Base-by-base conservation (phyloP, 2,113 vertebrate genomes). In the Amphilophus citrinellus region DNA sequence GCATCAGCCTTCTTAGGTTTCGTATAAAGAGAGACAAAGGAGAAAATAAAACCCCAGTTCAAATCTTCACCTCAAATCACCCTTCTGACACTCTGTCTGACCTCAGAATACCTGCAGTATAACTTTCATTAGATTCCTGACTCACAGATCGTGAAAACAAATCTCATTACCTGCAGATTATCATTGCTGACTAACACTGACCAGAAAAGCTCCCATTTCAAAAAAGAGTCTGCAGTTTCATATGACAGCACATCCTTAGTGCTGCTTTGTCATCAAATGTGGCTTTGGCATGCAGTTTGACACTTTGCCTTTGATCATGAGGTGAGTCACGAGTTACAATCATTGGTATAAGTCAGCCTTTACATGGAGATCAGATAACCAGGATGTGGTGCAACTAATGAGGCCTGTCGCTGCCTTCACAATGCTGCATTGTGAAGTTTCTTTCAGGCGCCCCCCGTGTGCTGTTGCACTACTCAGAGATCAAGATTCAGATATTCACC, bases 351-450 rank as follows among this genome's bases (percentile, higher is more conserved):
- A 92, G 84, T 85, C 81, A 80, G 76, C 56, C 81, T 53, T 73
- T 78, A 79, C 78, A 14, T 27, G 62, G 50, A 83, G 91, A 93
- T 94, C 93, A 91, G 89, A 92, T 94, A 92, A 86, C 92, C 77
- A 87, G 86, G 90, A 88, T 90, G 89, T 88, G 84, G 88, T 80
- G 63, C 78, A 53, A 79, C 83, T 93, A 94, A 94, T 91, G 93
- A 94, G 88, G 87, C 87, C 89, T 80, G 92, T 90, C 87, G 35
- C 86, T 87, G 84, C 61, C 39, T 63, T 30, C 83, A 93, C 90
- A 94, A 92, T 91, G 77, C 53, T 2, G 83, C 88, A 87, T 90
- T 93, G 91, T 92, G 84, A 61, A 6, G 39, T 18, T 81, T 76
- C 84, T 61, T 84, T 83, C 80, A 73, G 56, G 80, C 76, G 24